phyloP scores from a whole-genome alignment of 1,140 invertebrate genomes.

The Cydia amplana region DNA sequence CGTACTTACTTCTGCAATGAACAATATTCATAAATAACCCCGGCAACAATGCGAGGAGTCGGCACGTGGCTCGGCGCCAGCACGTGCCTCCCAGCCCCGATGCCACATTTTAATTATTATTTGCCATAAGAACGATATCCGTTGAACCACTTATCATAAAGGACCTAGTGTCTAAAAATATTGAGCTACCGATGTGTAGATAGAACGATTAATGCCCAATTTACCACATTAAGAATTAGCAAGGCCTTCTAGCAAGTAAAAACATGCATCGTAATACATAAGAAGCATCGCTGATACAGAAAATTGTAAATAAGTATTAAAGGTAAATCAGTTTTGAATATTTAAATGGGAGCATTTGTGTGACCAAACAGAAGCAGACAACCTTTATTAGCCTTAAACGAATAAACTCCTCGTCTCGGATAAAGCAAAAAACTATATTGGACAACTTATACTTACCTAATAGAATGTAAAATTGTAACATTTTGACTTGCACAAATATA shows the following conservation, averaged over 20 bases:
- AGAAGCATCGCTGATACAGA: too few species aligned
- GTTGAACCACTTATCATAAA: slow-evolving; percentile 15
- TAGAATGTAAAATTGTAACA: too few species aligned
- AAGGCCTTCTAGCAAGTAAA: background rate
- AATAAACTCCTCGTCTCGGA: too few species aligned
- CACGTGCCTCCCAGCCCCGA: slow-evolving; percentile 46
- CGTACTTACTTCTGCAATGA: slow-evolving; percentile 55
- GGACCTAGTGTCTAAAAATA: background rate
- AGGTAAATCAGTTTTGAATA: too few species aligned
- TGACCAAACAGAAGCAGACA: too few species aligned
- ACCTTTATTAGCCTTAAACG: too few species aligned
- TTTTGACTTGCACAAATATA: too few species aligned
- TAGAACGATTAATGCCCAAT: background rate
- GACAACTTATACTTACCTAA: too few species aligned
- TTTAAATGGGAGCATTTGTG: too few species aligned
- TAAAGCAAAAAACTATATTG: too few species aligned
- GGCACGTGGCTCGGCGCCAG: slow-evolving; percentile 52
- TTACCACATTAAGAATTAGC: background rate
- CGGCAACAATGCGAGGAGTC: slow-evolving; percentile 52
- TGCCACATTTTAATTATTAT: slow-evolving; percentile 61
- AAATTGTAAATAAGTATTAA: too few species aligned
- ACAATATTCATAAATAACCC: slow-evolving; percentile 75
- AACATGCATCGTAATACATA: too few species aligned
- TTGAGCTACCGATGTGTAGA: background rate
- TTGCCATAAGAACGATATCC: slow-evolving; percentile 46